Percentiles rank a stretch among this genome's conserved stretches.
Conservation (phyloP, 2,113 vertebrate species). For the Cariama cristata region DNA sequence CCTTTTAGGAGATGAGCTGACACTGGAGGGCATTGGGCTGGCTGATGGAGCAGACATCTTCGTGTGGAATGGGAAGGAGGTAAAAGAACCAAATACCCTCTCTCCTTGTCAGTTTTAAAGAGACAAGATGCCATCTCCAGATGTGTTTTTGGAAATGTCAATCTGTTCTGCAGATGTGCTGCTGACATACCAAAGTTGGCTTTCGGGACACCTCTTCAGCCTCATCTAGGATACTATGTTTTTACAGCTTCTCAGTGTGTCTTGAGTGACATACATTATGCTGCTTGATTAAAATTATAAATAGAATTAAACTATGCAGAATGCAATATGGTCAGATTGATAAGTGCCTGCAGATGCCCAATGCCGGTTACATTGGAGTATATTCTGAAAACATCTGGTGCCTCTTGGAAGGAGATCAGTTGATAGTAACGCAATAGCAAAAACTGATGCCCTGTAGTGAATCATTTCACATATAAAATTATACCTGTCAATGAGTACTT, state of each 20-base stretch:
- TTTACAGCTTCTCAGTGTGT: background rate
- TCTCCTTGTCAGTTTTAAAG: background rate
- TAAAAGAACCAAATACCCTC: slow-evolving; percentile 47
- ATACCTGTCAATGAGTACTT: background rate
- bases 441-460: background rate
- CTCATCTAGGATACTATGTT: background rate
- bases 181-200: background rate
- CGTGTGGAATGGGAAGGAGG: slow-evolving; percentile 94
- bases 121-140: background rate
- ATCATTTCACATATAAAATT: background rate
- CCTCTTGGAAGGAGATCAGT: background rate
- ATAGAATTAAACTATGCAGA: background rate
- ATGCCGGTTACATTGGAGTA: background rate
- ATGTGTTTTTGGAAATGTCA: background rate
- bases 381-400: background rate
- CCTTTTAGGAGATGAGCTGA: slow-evolving; percentile 83
- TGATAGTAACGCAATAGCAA: background rate
- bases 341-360: background rate
- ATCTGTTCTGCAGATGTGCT: background rate
- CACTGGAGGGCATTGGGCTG: slow-evolving; percentile 79
- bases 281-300: background rate
- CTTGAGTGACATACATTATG: background rate
- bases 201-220: background rate
- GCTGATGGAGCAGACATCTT: slow-evolving; percentile 86
- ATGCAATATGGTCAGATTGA: background rate